Percentiles rank a stretch among this genome's conserved stretches.
These are phyloP conservation scores for Ondatra zibethicus DNA, from an alignment of 2,113 vertebrate genomes.

Conservation along the genomic window DNA sequence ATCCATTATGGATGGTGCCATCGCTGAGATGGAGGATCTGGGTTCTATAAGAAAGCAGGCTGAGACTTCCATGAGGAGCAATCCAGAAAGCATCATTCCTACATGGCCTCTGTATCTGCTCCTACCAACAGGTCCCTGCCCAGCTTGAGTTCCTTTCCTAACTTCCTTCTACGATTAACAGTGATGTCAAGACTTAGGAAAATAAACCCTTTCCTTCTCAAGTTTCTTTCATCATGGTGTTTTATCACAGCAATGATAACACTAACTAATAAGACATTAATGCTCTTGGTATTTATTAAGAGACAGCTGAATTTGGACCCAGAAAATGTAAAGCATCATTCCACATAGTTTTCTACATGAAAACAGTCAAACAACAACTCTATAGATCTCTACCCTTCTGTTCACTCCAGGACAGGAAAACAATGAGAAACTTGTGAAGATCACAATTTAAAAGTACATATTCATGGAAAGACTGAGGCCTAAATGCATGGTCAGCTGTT, in stretches of 20 bases:
- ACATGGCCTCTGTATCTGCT: neutral
- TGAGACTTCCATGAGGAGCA: neutral
- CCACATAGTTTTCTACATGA: neutral
- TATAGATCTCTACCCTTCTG: neutral
- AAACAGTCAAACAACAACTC: neutral
- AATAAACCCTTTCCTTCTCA: neutral
- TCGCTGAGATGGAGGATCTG: neutral
- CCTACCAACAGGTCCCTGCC: neutral
- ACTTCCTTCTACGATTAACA: neutral
- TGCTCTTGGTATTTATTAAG: neutral
- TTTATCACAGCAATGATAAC: neutral
- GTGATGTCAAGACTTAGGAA: neutral
- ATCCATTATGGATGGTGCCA: neutral
- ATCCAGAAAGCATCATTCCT: neutral
- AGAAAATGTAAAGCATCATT: neutral
- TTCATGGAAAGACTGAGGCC: neutral
- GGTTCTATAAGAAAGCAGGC: neutral
- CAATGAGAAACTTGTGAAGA: neutral
- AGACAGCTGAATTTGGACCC: fast-evolving
- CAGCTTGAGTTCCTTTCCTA: neutral
- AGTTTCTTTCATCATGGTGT: neutral
- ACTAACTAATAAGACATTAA: neutral
- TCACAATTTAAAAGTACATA: neutral
- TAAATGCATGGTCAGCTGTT: neutral
- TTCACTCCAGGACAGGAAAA: too few species aligned